Evolutionary conservation across 2,888 invertebrate species (phyloP), one percentile per base, ranked within the genome.

Genomic region (Macaria liturata): DNA sequence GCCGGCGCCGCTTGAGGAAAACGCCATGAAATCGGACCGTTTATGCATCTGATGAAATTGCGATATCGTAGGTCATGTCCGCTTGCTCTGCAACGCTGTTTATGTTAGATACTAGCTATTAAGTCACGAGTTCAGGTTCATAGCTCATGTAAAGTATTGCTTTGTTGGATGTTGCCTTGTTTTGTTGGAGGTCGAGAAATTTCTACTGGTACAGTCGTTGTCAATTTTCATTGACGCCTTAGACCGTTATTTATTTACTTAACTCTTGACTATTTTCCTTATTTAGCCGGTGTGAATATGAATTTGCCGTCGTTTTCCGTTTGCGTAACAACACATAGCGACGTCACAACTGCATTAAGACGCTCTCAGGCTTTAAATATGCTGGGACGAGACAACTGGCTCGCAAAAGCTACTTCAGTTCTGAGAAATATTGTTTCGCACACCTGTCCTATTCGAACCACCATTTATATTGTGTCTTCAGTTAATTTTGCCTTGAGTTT

Each of bases 361-460:
- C 74, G 75, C 72, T 44, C 40, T 44, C 48, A 74, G 74, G 69
- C 60, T 67, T 62, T 65, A 65, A 70, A 61, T 59, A 61, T 64
- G 69, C 68, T 68, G 68, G 73, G 61, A 69, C 63, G 70, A 70
- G 77, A 80, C 83, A 67, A 53, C 49, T 46, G 78, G 82, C 86
- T 87, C 80, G 78, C 63, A 66, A 80, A 84, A 85, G 81, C 72
- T 77, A 76, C 80, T 78, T 80, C 76, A 77, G 71, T 84, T 86
- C 81, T 76, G 76, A 78, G 81, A 81, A 84, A 60, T 72, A 68
- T 6, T 66, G 80, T 76, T 77, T 81, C 75, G 74, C 69, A 70
- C 86, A 88, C 86, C 88, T 88, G 87, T 81, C 79, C 75, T 74
- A 79, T 85, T 80, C 76, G 78, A 76, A 71, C 69, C 74, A 71